Evolutionary conservation across 2,797 vertebrate genomes (phyloP), one percentile per base, ranked within the genome.

Genomic region (Lycodopsis pacificus): DNA sequence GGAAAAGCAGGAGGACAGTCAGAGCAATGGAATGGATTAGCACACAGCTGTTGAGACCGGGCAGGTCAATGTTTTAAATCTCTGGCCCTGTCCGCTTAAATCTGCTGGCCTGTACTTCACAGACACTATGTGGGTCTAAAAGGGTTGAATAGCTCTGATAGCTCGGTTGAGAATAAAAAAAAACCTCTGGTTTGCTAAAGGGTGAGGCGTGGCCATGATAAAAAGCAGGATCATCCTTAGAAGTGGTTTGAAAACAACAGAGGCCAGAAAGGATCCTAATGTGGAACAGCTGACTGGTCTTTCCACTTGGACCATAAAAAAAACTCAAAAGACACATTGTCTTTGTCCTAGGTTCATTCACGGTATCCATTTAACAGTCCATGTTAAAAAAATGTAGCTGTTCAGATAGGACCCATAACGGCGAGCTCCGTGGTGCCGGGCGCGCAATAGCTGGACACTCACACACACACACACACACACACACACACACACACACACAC

Each of bases 21-120:
- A 19, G 83, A 86, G 92, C 86, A 86, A 81, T 73, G 58, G 85
- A 89, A 91, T 85, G 89, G 89, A 92, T 92, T 90, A 92, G 89
- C 84, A 86, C 87, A 87, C 90, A 93, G 88, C 89, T 92, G 91
- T 89, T 89, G 85, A 83, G 87, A 91, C 68, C 17, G 38, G 79
- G 85, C 82, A 82, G 91, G 90, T 92, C 90, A 93, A 81, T 88
- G 90, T 90, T 90, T 93, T 90, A 89, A 91, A 92, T 91, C 88
- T 87, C 80, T 83, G 75, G 85, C 78, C 90, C 84, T 85, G 91
- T 92, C 89, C 65, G 5, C 73, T 90, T 90, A 82, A 88, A 91
- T 91, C 87, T 85, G 82, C 79, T 67, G 70, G 83, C 81, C 82
- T 81, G 84, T 76, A 86, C 80, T 85, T 89, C 88, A 90, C 78